phyloP scores from a whole-genome alignment of 1,140 invertebrate species.

The Hylyphantes graminicola region DNA sequence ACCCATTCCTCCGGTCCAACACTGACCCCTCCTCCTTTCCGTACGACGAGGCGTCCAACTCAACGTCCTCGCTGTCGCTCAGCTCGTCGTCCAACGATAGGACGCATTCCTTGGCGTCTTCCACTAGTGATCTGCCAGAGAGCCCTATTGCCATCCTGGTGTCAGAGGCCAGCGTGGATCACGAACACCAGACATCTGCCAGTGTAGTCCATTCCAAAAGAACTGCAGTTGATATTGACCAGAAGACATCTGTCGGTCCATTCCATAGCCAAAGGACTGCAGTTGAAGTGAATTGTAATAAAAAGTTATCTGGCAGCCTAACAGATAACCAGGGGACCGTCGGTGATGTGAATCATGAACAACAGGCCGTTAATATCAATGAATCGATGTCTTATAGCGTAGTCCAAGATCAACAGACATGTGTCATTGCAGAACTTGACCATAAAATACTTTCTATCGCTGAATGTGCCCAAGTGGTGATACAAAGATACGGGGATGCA shows the following conservation, averaged over 20 bases:
- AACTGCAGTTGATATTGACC: background rate
- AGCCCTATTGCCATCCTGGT: conserved; percentile 50
- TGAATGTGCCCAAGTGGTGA: too few relatives aligned
- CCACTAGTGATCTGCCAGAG: background rate
- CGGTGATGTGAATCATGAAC: too few relatives aligned
- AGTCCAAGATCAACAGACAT: too few relatives aligned
- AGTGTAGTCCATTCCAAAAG: too few relatives aligned
- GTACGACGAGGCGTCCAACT: background rate
- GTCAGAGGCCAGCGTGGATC: conserved; percentile 18
- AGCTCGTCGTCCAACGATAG: background rate
- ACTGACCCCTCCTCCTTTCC: conserved; percentile 32
- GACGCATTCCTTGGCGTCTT: conserved; percentile 3
- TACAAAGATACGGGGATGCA: too few relatives aligned
- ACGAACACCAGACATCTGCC: background rate
- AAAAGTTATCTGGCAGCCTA: too few relatives aligned
- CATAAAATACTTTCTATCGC: too few relatives aligned
- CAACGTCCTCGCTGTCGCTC: background rate
- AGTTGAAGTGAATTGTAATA: too few relatives aligned
- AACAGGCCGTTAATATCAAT: too few relatives aligned
- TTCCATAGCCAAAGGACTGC: background rate
- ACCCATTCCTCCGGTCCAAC: conserved; percentile 31
- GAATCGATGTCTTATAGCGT: too few relatives aligned
- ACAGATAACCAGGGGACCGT: too few relatives aligned
- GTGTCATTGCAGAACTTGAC: too few relatives aligned
- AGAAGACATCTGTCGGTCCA: conserved; percentile 11